Base-by-base conservation (phyloP, 1,140 invertebrate species). In the Drosophila guanche region DNA sequence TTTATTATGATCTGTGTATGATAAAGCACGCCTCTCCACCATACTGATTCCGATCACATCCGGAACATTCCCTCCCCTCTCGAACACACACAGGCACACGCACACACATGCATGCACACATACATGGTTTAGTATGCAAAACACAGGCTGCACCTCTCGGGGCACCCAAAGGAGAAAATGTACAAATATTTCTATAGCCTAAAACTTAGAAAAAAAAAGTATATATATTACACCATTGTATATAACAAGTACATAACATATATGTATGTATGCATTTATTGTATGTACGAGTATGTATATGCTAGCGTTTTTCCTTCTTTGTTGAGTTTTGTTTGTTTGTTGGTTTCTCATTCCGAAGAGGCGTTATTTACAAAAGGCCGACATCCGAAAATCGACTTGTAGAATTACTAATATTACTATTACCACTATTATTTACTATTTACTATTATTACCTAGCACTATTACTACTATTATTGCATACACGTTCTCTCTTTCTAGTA, bases 401-500 rank as follows among this genome's bases (percentile, higher is more conserved):
- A 88, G 83, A 86, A 83, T 86, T 86, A 68, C 78, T 86, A 86
- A 88, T 86, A 88, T 88, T 81, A 88, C 74, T 86, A 72, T 81
- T 86, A 86, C 41, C 51, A 27, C 70, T 73, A 73, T 65, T 74
- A 74, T 56, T 37, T 81, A 55, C 62, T 86, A 86, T 59, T 81
- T 59, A 72, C 60, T 85, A 84, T 57, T 46, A 59, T 37, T 37
- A 37, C 33, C 46, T 84, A 76, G 48, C 42, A 76, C 73, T 86
- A 86, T 88, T 88, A 88, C 84, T 86, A 80, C 89, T 90, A 79
- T 89, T 90, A 86, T 90, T 90, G 78, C 89, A 90, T 71, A 90
- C 85, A 86, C 89, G 89, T 89, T 90, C 85, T 80, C 89, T 79
- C 61, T 90, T 90, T 48, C 89, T 89, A 77, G 89, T 90, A 89